phyloP scores from a whole-genome alignment of 1,140 invertebrate species.

The Rhagoletis pomonella region DNA sequence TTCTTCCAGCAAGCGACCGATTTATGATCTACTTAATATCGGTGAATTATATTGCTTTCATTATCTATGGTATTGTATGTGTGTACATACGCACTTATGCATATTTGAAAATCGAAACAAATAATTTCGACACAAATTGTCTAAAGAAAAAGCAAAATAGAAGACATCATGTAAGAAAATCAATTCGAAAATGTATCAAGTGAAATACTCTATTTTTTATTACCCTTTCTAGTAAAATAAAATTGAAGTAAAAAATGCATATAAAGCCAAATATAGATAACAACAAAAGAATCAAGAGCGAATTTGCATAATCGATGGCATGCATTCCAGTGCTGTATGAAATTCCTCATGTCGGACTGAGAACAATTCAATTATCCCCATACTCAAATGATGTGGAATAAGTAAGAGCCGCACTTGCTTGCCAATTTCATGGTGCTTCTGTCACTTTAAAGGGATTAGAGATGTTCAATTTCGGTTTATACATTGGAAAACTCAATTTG shows the following conservation, averaged over 20 bases:
- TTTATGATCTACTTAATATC: too few relatives aligned
- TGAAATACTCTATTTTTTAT: too few relatives aligned
- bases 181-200: too few relatives aligned
- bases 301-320: constrained; percentile 40
- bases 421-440: constrained; percentile 6
- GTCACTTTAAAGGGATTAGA: constrained; percentile 48
- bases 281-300: neutral
- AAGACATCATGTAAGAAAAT: too few relatives aligned
- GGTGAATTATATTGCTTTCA: too few relatives aligned
- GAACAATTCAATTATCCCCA: constrained; percentile 44
- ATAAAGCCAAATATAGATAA: neutral
- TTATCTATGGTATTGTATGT: too few relatives aligned
- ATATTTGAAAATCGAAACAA: too few relatives aligned
- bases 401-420: neutral
- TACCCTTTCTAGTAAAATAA: too few relatives aligned
- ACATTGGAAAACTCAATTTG: constrained; percentile 29
- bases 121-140: too few relatives aligned
- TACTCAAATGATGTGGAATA: neutral
- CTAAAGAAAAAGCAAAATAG: too few relatives aligned
- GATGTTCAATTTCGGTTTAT: constrained; percentile 46
- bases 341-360: neutral
- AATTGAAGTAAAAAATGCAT: neutral
- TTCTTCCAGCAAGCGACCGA: too few relatives aligned
- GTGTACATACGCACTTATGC: too few relatives aligned
- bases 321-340: neutral